phyloP scores from a whole-genome alignment of 2,113 vertebrate genomes.

The Phrynosoma blainvillii region DNA sequence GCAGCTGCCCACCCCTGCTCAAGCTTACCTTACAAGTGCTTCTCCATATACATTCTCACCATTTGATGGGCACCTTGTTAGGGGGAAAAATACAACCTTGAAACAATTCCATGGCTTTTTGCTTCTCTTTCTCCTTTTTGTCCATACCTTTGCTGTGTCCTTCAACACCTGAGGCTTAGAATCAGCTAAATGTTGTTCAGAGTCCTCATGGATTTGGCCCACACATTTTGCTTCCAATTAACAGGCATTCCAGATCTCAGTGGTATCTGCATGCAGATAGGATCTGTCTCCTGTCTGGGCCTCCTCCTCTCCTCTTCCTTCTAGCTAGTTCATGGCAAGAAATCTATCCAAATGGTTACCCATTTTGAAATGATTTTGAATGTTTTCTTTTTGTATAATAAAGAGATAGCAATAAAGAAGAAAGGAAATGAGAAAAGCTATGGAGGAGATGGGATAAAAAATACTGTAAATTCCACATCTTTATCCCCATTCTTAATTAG shows the following conservation, averaged over 20 bases:
- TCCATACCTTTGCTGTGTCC: fast-evolving
- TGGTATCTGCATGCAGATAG: conserved; percentile 23
- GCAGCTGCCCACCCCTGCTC: background rate
- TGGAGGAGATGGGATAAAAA: background rate
- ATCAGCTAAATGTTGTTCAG: background rate
- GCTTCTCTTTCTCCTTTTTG: background rate
- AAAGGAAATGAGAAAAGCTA: background rate
- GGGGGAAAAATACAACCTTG: conserved; percentile 29
- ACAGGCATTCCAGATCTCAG: background rate
- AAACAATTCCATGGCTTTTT: background rate
- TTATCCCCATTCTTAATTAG: background rate
- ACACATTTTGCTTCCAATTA: background rate
- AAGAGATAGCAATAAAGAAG: background rate
- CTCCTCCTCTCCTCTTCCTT: conserved; percentile 17
- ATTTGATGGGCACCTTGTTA: background rate
- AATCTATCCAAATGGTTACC: background rate
- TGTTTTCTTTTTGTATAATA: background rate
- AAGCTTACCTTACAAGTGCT: background rate
- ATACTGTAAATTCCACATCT: background rate
- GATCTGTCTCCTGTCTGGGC: conserved; percentile 53
- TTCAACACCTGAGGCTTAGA: background rate
- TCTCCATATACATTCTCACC: background rate
- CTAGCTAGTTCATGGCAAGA: conserved; percentile 4
- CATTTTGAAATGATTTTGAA: conserved; percentile 33
- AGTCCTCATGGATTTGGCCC: background rate